Base-by-base conservation (phyloP, 1,140 invertebrate species). In the Nephila pilipes region DNA sequence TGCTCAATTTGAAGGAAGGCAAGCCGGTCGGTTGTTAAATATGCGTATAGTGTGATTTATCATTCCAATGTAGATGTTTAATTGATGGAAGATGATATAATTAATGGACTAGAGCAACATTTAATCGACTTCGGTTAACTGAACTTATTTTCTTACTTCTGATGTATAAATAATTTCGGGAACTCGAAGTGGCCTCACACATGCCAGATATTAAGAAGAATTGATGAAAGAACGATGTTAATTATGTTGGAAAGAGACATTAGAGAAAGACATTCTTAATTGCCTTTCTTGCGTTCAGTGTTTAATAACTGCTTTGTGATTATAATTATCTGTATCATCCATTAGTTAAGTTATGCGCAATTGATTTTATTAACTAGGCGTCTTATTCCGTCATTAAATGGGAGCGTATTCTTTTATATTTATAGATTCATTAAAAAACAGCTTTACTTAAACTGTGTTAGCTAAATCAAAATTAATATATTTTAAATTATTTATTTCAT, bases 211-310 rank as follows among this genome's bases (percentile, higher is more conserved):
- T 14, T 75, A 75, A 32, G 32, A 75, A 75, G 6, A 75, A 75
- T 75, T 75, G 69, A 75, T 75, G 69, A 3, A 6, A 32, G 16
- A 36, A 18, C 6, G 20, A 75, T 75, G 69, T 36, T 75, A 75
- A 75, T 75, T 75, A 36, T 32, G 16, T 75, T 75, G 29, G 25
- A 36, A 75, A 75, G 29, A 75, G 69, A 32, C 69, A 75, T 75
- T 32, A 75, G 20, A 60, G 69, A 25, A 65, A 65, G 63, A 65
- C 63, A 14, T 65, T 65, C n/a, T 75, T 75, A 75, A 75, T 75
- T 75, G 29, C 25, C 6, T 25, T 20, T 75, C 29, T 75, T 4
- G 29, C 29, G 16, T 32, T 14, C 29, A 18, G 5, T 75, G 69
- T 75, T 75, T 75, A 75, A 75, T 20, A 32, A 75, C 29, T 75